A percentile compares a stretch with the other conserved stretches of the same genome.
Evolutionary conservation across 2,113 vertebrate genomes (phyloP).

Genomic region (Corvus moneduloides): DNA sequence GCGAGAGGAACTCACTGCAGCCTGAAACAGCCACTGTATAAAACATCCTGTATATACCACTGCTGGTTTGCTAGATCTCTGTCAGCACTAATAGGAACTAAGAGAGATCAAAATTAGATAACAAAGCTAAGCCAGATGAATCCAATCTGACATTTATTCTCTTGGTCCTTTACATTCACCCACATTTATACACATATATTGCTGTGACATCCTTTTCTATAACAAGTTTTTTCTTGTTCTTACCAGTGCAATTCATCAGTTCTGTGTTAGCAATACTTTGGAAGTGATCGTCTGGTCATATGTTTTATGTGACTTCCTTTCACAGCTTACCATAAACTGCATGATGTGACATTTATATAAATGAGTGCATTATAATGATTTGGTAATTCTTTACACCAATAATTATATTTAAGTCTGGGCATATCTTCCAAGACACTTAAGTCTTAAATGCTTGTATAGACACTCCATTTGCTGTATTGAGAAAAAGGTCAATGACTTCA

Average conservation of each 20-base stretch:
- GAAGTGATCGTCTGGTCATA: neutral
- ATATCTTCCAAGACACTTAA: neutral
- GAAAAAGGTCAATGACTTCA: slow-evolving; percentile 22
- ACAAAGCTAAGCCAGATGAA: neutral
- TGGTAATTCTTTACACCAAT: neutral
- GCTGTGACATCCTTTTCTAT: neutral
- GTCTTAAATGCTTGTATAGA: neutral
- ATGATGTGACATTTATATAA: neutral
- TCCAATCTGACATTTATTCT: neutral
- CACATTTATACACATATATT: neutral
- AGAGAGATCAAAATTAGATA: neutral
- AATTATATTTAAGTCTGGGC: neutral
- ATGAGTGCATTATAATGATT: neutral
- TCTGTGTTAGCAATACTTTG: neutral
- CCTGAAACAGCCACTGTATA: neutral
- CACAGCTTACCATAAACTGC: neutral
- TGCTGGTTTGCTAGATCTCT: neutral
- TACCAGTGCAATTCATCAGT: neutral
- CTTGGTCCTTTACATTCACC: neutral
- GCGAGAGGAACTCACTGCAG: neutral
- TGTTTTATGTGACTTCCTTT: neutral
- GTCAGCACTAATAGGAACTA: neutral
- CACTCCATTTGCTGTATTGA: neutral
- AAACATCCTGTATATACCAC: neutral
- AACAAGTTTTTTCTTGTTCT: neutral